Conservation (phyloP, 2,113 vertebrate genomes). For the Gymnogyps californianus region DNA sequence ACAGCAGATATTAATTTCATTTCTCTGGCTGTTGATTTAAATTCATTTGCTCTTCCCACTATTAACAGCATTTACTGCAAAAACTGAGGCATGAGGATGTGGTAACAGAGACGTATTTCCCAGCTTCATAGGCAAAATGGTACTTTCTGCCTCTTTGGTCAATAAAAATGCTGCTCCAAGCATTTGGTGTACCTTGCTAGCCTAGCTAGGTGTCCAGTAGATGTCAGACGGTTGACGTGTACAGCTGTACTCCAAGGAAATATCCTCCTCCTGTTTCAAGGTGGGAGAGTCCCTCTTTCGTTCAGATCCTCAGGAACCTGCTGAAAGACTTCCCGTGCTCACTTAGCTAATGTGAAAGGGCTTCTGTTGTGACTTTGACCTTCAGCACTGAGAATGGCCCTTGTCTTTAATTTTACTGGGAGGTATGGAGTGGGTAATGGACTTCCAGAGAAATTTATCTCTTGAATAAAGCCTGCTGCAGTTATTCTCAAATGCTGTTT, state of each 20-base stretch:
- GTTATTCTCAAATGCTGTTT: neutral
- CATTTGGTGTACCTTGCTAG: neutral
- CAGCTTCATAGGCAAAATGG: neutral
- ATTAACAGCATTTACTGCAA: neutral
- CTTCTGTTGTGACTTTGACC: rapidly evolving
- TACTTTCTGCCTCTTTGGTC: neutral
- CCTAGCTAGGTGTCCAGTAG: neutral
- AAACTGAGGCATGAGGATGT: neutral
- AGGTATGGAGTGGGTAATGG: neutral
- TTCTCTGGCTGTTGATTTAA: neutral
- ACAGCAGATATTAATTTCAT: neutral
- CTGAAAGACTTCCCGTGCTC: neutral
- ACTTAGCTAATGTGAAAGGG: neutral
- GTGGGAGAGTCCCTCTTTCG: neutral
- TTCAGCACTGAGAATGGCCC: neutral
- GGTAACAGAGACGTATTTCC: neutral
- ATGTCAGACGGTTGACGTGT: neutral
- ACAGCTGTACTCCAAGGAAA: neutral
- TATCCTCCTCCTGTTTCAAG: neutral
- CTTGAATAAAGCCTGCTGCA: neutral
- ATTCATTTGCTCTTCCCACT: neutral
- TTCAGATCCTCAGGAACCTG: neutral
- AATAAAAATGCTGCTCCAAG: neutral
- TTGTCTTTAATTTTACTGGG: neutral
- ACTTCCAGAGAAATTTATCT: neutral